Evolutionary conservation across 2,113 vertebrate species (phyloP).

Genomic region (Desmodus rotundus): DNA sequence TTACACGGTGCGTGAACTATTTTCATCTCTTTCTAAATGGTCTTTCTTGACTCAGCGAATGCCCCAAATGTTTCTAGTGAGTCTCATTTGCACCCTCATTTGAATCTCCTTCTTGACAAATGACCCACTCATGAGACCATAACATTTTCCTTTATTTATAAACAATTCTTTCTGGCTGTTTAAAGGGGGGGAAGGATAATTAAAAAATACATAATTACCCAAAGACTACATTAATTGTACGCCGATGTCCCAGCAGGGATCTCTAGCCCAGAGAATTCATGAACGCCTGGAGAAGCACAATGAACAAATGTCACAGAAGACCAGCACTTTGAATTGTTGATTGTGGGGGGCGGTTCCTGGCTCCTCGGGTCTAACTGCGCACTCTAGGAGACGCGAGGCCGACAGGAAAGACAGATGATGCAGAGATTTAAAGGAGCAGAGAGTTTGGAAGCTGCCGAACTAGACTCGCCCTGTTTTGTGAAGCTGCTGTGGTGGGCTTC

Average conservation of each 20-base stretch:
- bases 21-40: slow-evolving; percentile 58
- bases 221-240: slow-evolving; percentile 68
- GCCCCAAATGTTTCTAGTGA: background rate
- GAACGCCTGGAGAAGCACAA: slow-evolving; percentile 69
- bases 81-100: background rate
- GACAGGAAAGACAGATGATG: background rate
- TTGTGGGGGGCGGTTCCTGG: slow-evolving; percentile 70
- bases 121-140: background rate
- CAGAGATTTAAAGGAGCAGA: slow-evolving; percentile 9
- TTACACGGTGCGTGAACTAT: slow-evolving; percentile 61
- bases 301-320: slow-evolving; percentile 71
- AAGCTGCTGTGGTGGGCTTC: background rate
- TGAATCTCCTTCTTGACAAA: slow-evolving; percentile 47
- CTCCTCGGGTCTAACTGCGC: slow-evolving; percentile 70
- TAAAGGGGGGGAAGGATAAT: slow-evolving; percentile 9
- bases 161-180: slow-evolving; percentile 67
- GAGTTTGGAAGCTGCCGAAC: slow-evolving; percentile 17
- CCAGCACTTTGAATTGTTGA: slow-evolving; percentile 73
- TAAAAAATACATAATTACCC: slow-evolving; percentile 68
- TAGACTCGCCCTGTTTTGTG: background rate
- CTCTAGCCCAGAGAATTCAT: slow-evolving; percentile 58
- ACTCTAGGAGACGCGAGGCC: background rate
- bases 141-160: slow-evolving; percentile 72
- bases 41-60: slow-evolving; percentile 32
- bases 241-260: slow-evolving; percentile 66